Percentiles rank a stretch among this genome's conserved stretches.
phyloP scores from a whole-genome alignment of 2,888 invertebrate genomes.

The Copidosoma aretas region DNA sequence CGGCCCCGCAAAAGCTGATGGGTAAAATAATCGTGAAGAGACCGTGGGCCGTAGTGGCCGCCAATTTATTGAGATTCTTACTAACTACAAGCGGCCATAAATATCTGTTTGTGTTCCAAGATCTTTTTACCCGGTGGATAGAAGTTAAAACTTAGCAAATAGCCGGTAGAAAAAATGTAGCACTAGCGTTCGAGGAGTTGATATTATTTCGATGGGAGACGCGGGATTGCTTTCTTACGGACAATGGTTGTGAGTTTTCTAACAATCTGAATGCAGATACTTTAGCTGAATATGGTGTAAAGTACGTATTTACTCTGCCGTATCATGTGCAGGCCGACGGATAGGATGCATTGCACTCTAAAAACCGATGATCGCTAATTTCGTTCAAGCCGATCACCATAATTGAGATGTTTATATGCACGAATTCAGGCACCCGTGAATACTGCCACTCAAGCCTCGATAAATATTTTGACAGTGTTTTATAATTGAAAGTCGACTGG shows the following conservation, averaged over 20 bases:
- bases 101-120: constrained; percentile 41
- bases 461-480: no score
- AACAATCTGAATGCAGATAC: constrained; percentile 1
- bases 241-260: constrained; percentile 39
- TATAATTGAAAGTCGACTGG: no score
- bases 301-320: constrained; percentile 17
- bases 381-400: no score
- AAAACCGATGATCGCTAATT: constrained; percentile 33
- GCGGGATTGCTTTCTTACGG: constrained; percentile 35
- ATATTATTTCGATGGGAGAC: constrained; percentile 40
- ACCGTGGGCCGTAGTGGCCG: not conserved
- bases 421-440: no score
- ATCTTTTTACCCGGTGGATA: constrained; percentile 43
- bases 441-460: no score
- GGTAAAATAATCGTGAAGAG: no score
- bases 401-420: no score
- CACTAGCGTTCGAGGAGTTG: constrained; percentile 30
- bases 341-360: constrained; percentile 28
- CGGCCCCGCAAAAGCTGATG: not conserved
- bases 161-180: constrained; percentile 38
- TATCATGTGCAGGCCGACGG: constrained; percentile 37
- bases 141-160: constrained; percentile 37
- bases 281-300: not conserved
- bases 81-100: constrained; percentile 34
- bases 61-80: constrained; percentile 33